These are phyloP conservation scores for Gymnocheta viridis DNA, from an alignment of 2,888 invertebrate species.

Conservation along the genomic window DNA sequence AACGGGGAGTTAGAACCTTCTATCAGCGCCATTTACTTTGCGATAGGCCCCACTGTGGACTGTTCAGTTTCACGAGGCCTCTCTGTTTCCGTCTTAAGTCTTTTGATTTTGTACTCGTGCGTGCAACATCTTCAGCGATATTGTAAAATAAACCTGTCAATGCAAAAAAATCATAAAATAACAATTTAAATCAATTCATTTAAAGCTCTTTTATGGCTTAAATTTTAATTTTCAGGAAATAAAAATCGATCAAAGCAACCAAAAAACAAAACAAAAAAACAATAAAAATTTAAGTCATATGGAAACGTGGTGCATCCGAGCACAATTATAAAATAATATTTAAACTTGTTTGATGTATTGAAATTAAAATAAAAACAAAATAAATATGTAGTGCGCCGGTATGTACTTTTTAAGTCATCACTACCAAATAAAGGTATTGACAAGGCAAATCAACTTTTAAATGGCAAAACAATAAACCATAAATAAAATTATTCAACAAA, in stretches of 20 bases:
- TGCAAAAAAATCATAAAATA: conserved; percentile 13
- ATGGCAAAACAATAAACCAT: conserved; percentile 53
- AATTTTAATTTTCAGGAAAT: conserved; percentile 54
- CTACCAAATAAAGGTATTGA: conserved; percentile 62
- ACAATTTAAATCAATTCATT: conserved; percentile 42
- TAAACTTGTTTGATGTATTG: conserved; percentile 4
- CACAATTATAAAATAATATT: not conserved
- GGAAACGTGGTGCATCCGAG: not conserved
- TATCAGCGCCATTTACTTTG: not conserved
- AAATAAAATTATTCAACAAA: conserved; percentile 25
- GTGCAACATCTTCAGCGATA: not conserved
- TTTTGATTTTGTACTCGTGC: not conserved
- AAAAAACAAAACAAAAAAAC: not conserved
- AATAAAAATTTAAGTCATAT: conserved; percentile 21
- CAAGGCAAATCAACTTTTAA: conserved; percentile 61
- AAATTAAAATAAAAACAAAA: conserved; percentile 10
- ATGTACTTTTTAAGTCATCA: conserved; percentile 6
- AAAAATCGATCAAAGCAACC: not conserved
- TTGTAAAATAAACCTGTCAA: conserved; percentile 25
- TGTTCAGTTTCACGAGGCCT: not conserved
- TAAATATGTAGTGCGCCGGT: not conserved
- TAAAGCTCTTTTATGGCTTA: conserved; percentile 40
- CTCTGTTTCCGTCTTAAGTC: not conserved
- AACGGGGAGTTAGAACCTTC: no score
- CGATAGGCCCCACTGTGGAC: not conserved